Percentiles rank a stretch among this genome's conserved stretches.
These are phyloP conservation scores for Apodemia arnacis DNA, from an alignment of 2,888 invertebrate species.

Conservation along the genomic window DNA sequence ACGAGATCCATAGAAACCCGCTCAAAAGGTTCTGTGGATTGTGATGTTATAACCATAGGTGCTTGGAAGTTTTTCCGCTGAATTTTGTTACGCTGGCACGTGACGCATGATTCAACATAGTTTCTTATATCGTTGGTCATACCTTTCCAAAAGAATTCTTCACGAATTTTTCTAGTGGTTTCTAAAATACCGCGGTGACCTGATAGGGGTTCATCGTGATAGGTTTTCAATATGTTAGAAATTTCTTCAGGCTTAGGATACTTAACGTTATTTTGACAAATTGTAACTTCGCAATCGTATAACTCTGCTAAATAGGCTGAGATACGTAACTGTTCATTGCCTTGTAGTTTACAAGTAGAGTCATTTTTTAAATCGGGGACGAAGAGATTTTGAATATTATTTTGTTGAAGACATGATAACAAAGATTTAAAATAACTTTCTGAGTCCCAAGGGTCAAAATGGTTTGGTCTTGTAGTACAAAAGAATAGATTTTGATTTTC, in stretches of 20 bases:
- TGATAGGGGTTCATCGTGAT: conserved; percentile 85
- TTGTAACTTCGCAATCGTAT: conserved; percentile 81
- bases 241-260: conserved; percentile 81
- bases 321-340: conserved; percentile 82
- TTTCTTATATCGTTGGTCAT: conserved; percentile 85
- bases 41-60: conserved; percentile 86
- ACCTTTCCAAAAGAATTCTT: conserved; percentile 85
- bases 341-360: conserved; percentile 69
- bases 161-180: conserved; percentile 84
- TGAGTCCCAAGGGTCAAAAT: conserved; percentile 82
- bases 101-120: conserved; percentile 81
- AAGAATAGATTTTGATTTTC: conserved; percentile 80
- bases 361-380: conserved; percentile 81
- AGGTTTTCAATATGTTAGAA: conserved; percentile 83
- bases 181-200: conserved; percentile 85
- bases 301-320: conserved; percentile 83
- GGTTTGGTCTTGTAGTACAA: conserved; percentile 71
- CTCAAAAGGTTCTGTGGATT: conserved; percentile 86
- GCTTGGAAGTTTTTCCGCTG: conserved; percentile 85
- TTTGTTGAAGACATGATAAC: conserved; percentile 79
- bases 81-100: conserved; percentile 85
- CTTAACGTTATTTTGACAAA: conserved; percentile 82
- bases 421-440: conserved; percentile 86
- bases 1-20: conserved; percentile 86
- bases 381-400: conserved; percentile 68